phyloP scores from a whole-genome alignment of 2,797 vertebrate species.

The Rhabdomys pumilio region DNA sequence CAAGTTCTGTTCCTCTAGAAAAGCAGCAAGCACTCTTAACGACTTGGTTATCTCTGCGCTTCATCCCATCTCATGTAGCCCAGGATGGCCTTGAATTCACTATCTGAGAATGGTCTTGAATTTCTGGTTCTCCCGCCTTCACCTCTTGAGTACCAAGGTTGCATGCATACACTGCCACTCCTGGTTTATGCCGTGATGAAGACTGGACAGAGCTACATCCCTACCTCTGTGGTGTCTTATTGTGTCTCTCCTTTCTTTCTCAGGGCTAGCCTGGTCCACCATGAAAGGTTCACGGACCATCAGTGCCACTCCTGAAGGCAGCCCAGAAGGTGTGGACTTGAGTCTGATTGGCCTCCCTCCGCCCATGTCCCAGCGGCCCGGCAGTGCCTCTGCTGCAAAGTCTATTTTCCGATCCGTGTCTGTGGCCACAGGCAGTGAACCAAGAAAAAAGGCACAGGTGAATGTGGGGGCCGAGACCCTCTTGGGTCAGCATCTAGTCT shows the following conservation, averaged over 20 bases:
- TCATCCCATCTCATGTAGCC: neutral
- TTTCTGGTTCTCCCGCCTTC: neutral
- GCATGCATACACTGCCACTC: fast-evolving
- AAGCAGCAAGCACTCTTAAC: neutral
- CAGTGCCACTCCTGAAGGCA: constrained; percentile 85
- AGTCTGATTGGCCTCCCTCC: constrained; percentile 92
- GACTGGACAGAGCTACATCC: neutral
- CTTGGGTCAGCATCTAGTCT: neutral
- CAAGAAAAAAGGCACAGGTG: constrained; percentile 92
- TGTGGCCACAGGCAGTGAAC: constrained; percentile 89
- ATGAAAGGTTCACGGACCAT: constrained; percentile 92
- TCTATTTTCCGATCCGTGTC: constrained; percentile 93
- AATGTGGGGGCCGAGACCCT: constrained; percentile 76
- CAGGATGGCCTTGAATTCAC: neutral
- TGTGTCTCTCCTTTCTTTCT: fast-evolving
- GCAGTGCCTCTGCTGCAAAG: constrained; percentile 91
- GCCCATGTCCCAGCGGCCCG: constrained; percentile 90
- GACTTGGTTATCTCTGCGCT: neutral
- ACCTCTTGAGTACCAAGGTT: neutral
- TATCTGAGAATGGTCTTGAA: neutral
- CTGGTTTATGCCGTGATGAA: neutral
- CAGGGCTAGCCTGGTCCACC: constrained; percentile 70
- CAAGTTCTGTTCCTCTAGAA: neutral
- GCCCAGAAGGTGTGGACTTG: constrained; percentile 89
- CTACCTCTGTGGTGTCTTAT: neutral